Conservation (phyloP, 2,888 invertebrate species). For the Nipponacmea schrenckii region DNA sequence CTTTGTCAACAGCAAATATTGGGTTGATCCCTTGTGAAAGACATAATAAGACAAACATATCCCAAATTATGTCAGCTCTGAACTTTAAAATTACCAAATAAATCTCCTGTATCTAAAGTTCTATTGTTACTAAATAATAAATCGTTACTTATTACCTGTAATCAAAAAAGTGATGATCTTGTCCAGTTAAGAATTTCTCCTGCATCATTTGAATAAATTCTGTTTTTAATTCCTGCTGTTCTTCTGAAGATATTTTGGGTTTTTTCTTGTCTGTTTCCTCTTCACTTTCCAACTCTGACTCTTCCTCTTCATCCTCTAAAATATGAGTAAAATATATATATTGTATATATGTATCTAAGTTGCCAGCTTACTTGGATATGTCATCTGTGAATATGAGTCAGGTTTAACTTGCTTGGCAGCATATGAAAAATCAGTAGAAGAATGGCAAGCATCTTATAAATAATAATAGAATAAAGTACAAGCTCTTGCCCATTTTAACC, state of each 20-base stretch:
- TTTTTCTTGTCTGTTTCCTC: constrained; percentile 15
- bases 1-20: too few relatives aligned
- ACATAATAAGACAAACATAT: background rate
- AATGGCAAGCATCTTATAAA: too few relatives aligned
- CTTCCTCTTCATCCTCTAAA: constrained; percentile 24
- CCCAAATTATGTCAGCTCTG: too few relatives aligned
- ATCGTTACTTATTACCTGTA: constrained; percentile 73
- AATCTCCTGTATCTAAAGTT: background rate
- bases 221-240: constrained; percentile 75
- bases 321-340: constrained; percentile 6
- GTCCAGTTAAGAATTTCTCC: constrained; percentile 83
- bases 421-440: too few relatives aligned
- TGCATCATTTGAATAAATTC: constrained; percentile 90
- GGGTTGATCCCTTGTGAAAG: background rate
- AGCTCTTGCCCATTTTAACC: too few relatives aligned
- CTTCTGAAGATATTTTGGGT: constrained; percentile 57
- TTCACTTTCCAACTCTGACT: constrained; percentile 26
- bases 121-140: background rate
- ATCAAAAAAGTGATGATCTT: constrained; percentile 81
- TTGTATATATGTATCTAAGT: too few relatives aligned
- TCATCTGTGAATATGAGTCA: too few relatives aligned
- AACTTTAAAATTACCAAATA: background rate
- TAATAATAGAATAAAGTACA: too few relatives aligned
- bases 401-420: too few relatives aligned
- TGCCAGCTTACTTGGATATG: too few relatives aligned